phyloP scores from a whole-genome alignment of 2,888 invertebrate species.

The Acanthosepion esculentum region DNA sequence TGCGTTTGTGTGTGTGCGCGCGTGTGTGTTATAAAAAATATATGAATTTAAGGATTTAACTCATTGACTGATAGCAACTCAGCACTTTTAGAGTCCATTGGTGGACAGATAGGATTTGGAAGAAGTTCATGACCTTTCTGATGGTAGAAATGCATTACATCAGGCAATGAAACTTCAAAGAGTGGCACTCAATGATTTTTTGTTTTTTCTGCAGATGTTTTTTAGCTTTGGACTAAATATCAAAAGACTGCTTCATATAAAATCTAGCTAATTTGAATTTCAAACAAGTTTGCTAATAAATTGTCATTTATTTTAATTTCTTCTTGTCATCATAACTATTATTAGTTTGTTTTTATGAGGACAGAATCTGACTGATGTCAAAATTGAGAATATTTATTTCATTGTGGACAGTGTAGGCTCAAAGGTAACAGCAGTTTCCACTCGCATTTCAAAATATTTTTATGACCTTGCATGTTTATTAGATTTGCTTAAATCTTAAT shows the following conservation, averaged over 20 bases:
- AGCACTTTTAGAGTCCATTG: background rate
- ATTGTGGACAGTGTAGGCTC: background rate
- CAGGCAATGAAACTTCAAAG: background rate
- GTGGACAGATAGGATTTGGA: background rate
- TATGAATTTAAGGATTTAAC: too few species aligned
- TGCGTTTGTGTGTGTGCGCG: too few species aligned
- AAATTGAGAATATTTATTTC: background rate
- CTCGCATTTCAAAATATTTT: background rate
- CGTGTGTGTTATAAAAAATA: too few species aligned
- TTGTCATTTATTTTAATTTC: background rate
- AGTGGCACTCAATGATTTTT: background rate
- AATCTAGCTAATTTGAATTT: background rate
- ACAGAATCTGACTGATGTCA: background rate
- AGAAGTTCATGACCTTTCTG: background rate
- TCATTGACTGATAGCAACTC: too few species aligned
- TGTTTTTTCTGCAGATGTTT: background rate
- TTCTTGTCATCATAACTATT: background rate
- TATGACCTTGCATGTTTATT: background rate
- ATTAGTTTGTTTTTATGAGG: background rate
- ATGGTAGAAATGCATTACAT: background rate
- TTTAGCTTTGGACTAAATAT: background rate
- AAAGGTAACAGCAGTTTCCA: background rate
- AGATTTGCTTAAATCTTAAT: background rate
- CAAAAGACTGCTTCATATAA: background rate
- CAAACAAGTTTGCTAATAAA: background rate